These are phyloP conservation scores for Apostichopus leukothele DNA, from an alignment of 53 echinoderm and acorn worm genomes.

Conservation along the genomic window DNA sequence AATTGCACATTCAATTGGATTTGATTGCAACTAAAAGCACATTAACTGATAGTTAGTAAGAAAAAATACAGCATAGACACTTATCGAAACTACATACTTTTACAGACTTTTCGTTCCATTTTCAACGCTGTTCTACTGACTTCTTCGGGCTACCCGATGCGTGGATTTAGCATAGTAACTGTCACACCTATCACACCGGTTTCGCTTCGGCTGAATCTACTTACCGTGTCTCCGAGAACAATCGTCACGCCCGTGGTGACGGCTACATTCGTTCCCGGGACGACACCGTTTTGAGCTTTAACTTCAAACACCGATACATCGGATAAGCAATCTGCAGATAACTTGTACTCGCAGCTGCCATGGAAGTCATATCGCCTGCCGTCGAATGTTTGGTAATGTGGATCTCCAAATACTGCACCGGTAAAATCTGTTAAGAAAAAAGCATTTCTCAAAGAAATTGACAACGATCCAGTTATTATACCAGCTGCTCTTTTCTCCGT, in stretches of 20 bases:
- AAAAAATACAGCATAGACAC: no score
- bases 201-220: neutral
- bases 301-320: conserved; percentile 62
- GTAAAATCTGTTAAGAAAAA: neutral
- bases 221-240: conserved; percentile 47
- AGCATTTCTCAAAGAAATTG: neutral
- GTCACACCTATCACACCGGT: no score
- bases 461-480: no score
- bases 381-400: conserved; percentile 71
- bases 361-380: conserved; percentile 58
- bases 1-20: no score
- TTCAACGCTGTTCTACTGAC: no score
- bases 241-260: conserved; percentile 35
- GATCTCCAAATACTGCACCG: conserved; percentile 61
- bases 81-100: no score
- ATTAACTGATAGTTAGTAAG: no score
- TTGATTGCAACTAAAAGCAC: no score
- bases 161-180: no score
- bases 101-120: no score
- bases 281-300: conserved; percentile 27
- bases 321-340: conserved; percentile 67
- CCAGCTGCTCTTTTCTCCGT: no score
- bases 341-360: conserved; percentile 69
- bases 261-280: conserved; percentile 24
- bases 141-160: no score